phyloP scores from a whole-genome alignment of 2,797 vertebrate genomes.

The Cephalopachus bancanus region DNA sequence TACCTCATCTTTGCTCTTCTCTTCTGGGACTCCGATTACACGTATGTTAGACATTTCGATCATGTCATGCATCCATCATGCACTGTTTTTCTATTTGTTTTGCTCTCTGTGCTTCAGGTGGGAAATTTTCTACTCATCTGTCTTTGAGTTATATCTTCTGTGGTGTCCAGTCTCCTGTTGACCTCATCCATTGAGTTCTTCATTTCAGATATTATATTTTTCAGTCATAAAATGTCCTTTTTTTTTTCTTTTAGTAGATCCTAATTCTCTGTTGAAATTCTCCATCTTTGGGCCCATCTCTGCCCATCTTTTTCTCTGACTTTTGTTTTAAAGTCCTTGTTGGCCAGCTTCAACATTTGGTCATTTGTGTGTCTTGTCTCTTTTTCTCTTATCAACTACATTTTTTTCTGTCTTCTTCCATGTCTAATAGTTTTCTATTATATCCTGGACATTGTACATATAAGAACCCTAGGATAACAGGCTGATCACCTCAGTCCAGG shows the following conservation, averaged over 20 bases:
- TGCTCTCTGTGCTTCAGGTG: not conserved
- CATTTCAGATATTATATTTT: conserved; percentile 22
- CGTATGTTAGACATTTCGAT: not conserved
- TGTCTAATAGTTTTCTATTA: not conserved
- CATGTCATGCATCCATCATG: rapidly evolving
- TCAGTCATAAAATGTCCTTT: not conserved
- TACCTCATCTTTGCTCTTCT: not conserved
- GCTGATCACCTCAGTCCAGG: not conserved
- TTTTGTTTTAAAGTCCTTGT: not conserved
- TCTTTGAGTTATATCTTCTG: not conserved
- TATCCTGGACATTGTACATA: not conserved
- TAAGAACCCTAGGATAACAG: not conserved
- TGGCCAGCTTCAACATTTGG: not conserved
- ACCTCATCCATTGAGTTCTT: not conserved
- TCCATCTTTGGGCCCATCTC: not conserved
- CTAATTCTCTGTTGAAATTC: not conserved
- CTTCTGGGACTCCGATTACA: conserved; percentile 39
- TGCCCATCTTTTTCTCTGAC: not conserved
- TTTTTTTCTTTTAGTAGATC: not conserved
- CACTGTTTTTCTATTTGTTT: not conserved
- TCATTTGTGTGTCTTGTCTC: not conserved
- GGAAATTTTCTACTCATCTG: not conserved
- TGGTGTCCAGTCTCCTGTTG: not conserved
- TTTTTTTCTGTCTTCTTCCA: not conserved
- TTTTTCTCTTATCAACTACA: not conserved